These are phyloP conservation scores for Hirundo rustica DNA, from an alignment of 2,797 vertebrate species.

Conservation along the genomic window DNA sequence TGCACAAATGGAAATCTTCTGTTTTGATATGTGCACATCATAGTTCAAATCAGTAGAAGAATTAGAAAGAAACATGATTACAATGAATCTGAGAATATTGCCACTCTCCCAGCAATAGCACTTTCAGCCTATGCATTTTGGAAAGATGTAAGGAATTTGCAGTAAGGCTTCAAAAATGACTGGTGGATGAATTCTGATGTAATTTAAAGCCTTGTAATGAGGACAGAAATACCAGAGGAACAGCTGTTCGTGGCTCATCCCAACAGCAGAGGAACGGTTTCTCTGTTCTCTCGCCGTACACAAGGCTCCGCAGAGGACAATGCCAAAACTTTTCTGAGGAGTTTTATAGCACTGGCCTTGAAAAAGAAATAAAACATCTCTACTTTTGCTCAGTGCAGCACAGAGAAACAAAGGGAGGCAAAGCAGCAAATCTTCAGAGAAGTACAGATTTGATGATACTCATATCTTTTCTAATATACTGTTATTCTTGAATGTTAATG, in stretches of 20 bases:
- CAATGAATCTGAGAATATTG: neutral
- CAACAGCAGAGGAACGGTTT: neutral
- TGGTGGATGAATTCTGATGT: constrained; percentile 2
- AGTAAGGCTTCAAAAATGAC: constrained; percentile 14
- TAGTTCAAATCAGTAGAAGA: neutral
- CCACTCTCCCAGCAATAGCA: neutral
- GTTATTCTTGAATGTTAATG: neutral
- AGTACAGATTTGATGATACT: neutral
- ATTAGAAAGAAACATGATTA: neutral
- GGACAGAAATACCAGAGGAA: constrained; percentile 3
- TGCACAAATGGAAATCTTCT: neutral
- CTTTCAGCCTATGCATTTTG: neutral
- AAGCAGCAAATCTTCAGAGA: neutral
- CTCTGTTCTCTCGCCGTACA: neutral
- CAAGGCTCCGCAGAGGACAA: neutral
- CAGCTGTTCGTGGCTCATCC: constrained; percentile 3
- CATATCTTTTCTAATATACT: neutral
- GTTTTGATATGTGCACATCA: neutral
- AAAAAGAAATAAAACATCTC: neutral
- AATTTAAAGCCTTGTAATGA: constrained; percentile 25
- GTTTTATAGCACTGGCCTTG: neutral
- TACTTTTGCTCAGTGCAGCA: neutral
- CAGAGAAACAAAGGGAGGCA: neutral
- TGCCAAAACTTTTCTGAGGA: neutral
- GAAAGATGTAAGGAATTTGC: neutral